Percentiles rank a stretch among this genome's conserved stretches.
Conservation (phyloP, 2,888 invertebrate species). For the Tetrapedia diversipes region DNA sequence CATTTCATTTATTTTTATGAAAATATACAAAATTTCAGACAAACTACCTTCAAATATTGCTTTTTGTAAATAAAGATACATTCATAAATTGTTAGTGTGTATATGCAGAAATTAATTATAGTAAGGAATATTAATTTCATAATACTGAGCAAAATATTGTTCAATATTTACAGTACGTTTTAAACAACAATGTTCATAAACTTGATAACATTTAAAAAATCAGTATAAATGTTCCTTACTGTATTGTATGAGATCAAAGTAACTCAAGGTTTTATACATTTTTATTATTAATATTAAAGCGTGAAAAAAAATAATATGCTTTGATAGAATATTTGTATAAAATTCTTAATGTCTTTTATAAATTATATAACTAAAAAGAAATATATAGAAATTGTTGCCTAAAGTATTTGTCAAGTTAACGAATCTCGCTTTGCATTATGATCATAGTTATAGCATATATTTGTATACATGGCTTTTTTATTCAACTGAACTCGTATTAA, state of each 20-base stretch:
- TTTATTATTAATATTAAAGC: slow-evolving; percentile 42
- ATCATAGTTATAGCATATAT: slow-evolving; percentile 11
- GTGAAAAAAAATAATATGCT: slow-evolving; percentile 17
- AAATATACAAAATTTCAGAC: slow-evolving; percentile 6
- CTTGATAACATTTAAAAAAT: slow-evolving; percentile 18
- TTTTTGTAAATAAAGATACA: slow-evolving; percentile 2
- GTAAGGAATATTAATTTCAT: slow-evolving; percentile 19
- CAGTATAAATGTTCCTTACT: slow-evolving; percentile 20
- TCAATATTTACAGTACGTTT: neutral
- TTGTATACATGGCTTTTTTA: slow-evolving; percentile 16
- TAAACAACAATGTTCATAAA: neutral
- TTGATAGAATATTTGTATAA: slow-evolving; percentile 10
- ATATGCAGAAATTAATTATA: neutral
- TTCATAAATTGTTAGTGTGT: slow-evolving; percentile 8
- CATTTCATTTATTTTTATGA: neutral
- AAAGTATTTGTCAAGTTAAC: slow-evolving; percentile 16
- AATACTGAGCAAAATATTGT: slow-evolving; percentile 19
- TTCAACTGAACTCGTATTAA: slow-evolving; percentile 11
- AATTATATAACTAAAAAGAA: neutral
- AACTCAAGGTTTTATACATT: slow-evolving; percentile 54
- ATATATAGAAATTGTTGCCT: neutral
- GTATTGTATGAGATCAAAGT: slow-evolving; percentile 27
- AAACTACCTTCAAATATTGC: neutral
- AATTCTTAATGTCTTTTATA: slow-evolving; percentile 25
- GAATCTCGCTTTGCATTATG: neutral